Evolutionary conservation across 2,888 invertebrate species (phyloP).

Genomic region (Drosophila rubida): DNA sequence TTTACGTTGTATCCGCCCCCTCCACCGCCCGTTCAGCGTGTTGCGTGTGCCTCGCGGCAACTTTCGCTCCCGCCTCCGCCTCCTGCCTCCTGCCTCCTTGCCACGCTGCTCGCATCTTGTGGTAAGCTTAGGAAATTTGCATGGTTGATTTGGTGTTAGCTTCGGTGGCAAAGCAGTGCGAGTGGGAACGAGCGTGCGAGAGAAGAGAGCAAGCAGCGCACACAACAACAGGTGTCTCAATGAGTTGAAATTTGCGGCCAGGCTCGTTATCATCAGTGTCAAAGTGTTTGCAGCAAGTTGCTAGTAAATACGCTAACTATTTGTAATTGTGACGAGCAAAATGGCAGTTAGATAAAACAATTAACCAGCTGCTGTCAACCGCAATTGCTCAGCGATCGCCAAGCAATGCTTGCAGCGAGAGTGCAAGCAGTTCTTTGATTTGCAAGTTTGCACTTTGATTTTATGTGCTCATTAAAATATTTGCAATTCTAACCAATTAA

Average conservation of each 20-base stretch:
- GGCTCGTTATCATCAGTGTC: too few relatives aligned
- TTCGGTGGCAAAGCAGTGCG: constrained; percentile 7
- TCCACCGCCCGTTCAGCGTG: constrained; percentile 25
- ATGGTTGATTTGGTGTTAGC: constrained; percentile 71
- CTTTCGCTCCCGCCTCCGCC: neutral
- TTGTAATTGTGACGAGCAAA: neutral
- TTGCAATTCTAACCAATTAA: too few relatives aligned
- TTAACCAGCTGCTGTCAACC: neutral
- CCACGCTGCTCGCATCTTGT: constrained; percentile 36
- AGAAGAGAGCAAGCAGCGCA: neutral
- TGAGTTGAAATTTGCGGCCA: neutral
- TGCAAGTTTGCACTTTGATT: too few relatives aligned
- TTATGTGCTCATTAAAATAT: too few relatives aligned
- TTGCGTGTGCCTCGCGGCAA: constrained; percentile 43
- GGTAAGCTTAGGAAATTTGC: constrained; percentile 75
- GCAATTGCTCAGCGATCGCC: neutral
- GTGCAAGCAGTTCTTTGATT: neutral
- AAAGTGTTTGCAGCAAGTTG: neutral
- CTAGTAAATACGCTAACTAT: neutral
- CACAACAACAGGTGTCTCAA: constrained; percentile 19
- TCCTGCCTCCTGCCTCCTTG: neutral
- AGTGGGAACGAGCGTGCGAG: too few relatives aligned
- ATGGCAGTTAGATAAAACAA: neutral
- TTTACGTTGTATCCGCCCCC: constrained; percentile 33
- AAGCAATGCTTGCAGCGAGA: neutral